phyloP scores from a whole-genome alignment of 2,113 vertebrate genomes.

The Malurus elegans region DNA sequence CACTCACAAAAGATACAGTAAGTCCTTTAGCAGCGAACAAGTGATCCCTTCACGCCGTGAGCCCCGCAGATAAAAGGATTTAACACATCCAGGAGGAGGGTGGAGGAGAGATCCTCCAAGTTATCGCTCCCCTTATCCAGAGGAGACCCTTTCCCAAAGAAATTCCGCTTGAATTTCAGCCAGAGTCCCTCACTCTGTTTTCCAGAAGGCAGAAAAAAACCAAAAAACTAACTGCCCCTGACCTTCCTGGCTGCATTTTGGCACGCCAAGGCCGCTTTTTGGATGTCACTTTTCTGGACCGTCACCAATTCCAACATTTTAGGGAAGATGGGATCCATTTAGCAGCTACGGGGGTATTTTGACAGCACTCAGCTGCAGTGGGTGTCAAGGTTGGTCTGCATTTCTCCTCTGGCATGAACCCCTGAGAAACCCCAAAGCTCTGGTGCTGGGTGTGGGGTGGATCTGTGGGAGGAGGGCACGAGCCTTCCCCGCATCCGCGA shows the following conservation, averaged over 20 bases:
- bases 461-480: background rate
- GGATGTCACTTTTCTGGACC: background rate
- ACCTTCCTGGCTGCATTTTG: background rate
- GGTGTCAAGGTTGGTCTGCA: background rate
- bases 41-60: background rate
- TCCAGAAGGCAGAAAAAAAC: background rate
- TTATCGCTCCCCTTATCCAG: background rate
- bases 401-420: accelerated
- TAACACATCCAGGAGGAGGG: background rate
- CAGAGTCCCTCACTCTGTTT: background rate
- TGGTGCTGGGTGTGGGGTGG: background rate
- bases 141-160: background rate
- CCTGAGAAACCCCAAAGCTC: background rate
- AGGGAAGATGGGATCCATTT: background rate
- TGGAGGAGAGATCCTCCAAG: background rate
- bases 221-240: background rate
- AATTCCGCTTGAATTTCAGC: background rate
- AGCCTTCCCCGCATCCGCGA: background rate
- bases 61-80: background rate
- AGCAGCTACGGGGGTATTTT: background rate
- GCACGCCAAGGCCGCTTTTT: background rate
- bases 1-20: slow-evolving; percentile 4
- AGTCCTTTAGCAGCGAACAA: background rate
- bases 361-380: background rate
- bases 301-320: background rate